These are phyloP conservation scores for Phortica magna DNA, from an alignment of 2,888 invertebrate genomes.

Conservation along the genomic window DNA sequence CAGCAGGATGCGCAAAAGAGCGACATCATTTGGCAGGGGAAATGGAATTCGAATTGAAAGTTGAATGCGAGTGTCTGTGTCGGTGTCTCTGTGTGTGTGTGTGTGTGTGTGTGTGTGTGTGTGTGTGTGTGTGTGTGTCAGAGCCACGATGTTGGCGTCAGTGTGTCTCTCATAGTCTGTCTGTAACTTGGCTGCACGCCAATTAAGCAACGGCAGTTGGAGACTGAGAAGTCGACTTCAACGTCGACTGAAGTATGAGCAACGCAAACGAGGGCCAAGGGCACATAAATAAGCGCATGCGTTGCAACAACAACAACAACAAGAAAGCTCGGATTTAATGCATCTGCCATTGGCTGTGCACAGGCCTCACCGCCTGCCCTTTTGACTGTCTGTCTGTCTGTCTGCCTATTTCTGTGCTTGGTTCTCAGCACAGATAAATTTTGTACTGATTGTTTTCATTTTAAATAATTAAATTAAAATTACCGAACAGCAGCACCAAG, in stretches of 20 bases:
- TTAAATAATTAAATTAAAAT: conserved; percentile 72
- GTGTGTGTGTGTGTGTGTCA: no score
- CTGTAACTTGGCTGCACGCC: conserved; percentile 57
- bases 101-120: no score
- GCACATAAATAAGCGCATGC: conserved; percentile 33
- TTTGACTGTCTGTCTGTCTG: conserved; percentile 8
- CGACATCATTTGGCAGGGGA: not conserved
- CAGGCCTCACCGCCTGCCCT: not conserved
- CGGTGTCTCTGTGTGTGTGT: no score
- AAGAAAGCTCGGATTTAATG: conserved; percentile 28
- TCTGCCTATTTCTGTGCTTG: conserved; percentile 9
- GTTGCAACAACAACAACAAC: not conserved
- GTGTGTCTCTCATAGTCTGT: conserved; percentile 5
- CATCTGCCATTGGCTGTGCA: not conserved
- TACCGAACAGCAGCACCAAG: conserved; percentile 36
- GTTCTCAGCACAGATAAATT: conserved; percentile 32
- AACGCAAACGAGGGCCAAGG: conserved; percentile 44
- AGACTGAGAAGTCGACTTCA: not conserved
- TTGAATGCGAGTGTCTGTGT: not conserved
- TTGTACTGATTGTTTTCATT: conserved; percentile 62
- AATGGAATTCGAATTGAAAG: conserved; percentile 20
- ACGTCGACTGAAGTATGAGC: not conserved
- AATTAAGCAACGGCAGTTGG: conserved; percentile 51
- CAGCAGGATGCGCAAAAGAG: conserved; percentile 50
- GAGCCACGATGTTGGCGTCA: not conserved